Evolutionary conservation across 2,888 invertebrate genomes (phyloP), one percentile per base, ranked within the genome.

Genomic region (Hyalella azteca): DNA sequence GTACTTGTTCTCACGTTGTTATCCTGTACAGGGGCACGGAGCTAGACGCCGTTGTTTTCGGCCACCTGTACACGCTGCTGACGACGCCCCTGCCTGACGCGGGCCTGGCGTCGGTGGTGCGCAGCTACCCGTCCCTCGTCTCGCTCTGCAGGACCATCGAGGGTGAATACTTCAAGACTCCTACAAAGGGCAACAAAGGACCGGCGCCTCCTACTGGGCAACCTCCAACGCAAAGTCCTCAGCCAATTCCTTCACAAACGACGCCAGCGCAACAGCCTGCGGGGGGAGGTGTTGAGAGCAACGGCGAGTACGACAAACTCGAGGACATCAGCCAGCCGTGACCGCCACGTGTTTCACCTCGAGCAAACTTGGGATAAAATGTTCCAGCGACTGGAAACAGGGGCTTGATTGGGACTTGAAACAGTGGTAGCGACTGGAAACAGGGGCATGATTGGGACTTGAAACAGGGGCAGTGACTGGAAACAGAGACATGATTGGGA

Each of bases 21-120:
- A n/a, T n/a, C n/a, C n/a, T n/a, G n/a, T 90, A 85, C 90, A 95
- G 95, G 78, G 97, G 97, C 0, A 96, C 96, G 41, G 98, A 98
- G 89, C 89, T 98, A 84, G 98, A 99, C 89, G 98, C 98, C 1
- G 89, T 98, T 48, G 95, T 96, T 0, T 99, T 97, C 90, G 98
- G 98, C 0, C 98, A 98, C 89, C 91, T 98, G n/a, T 98, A 94
- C 89, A 94, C 96, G 0, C 93, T 98, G 85, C 90, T 98, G 81
- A 97, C 97, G 9, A 97, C 96, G 5, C 92, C 93, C 2, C 89
- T 98, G 54, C 95, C 96, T 0, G 93, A 93, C 87, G 92, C 93
- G 85, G 91, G 91, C 83, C 90, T 98, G 77, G 95, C 95, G 0
- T 92, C 93, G 80, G 93, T 93, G 7, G 92, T 98, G 3, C 91